A percentile compares a stretch with the other conserved stretches of the same genome.
Evolutionary conservation across 2,888 invertebrate genomes (phyloP).

Genomic region (Leptopilina drosophilae): DNA sequence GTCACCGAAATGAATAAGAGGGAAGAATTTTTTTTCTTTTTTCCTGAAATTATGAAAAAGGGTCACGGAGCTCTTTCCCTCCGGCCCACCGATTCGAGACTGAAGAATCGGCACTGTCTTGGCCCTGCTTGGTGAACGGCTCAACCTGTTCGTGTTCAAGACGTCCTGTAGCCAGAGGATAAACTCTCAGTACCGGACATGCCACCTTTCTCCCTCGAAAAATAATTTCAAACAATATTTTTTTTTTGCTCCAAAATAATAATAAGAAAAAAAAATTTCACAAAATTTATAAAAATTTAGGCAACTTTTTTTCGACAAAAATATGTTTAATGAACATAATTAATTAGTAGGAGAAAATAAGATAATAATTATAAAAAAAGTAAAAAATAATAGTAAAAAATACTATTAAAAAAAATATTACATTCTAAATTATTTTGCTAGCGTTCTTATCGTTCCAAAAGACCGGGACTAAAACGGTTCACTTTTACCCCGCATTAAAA

Average conservation of each 20-base stretch:
- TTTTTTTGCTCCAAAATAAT: background rate
- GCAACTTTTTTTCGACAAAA: too few species aligned
- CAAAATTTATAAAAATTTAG: too few species aligned
- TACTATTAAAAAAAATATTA: too few species aligned
- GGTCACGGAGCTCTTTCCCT: slow-evolving; percentile 76
- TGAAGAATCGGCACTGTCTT: slow-evolving; percentile 63
- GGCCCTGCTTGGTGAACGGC: slow-evolving; percentile 70
- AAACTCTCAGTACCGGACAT: slow-evolving; percentile 47
- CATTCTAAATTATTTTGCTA: too few species aligned
- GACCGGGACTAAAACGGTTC: too few species aligned
- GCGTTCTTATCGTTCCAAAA: too few species aligned
- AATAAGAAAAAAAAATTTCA: too few species aligned
- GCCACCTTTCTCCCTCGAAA: slow-evolving; percentile 21
- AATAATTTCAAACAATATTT: background rate
- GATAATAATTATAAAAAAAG: too few species aligned
- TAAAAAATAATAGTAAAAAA: too few species aligned
- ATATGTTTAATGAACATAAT: too few species aligned
- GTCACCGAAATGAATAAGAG: background rate
- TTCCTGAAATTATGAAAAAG: slow-evolving; percentile 58
- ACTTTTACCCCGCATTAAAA: too few species aligned
- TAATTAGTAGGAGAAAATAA: too few species aligned
- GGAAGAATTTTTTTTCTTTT: background rate
- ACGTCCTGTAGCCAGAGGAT: slow-evolving; percentile 52
- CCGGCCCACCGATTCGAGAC: slow-evolving; percentile 75
- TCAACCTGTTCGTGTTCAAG: slow-evolving; percentile 53